Percentiles rank a stretch among this genome's conserved stretches.
These are phyloP conservation scores for Palaemon carinicauda DNA, from an alignment of 1,140 invertebrate species.

Conservation along the genomic window DNA sequence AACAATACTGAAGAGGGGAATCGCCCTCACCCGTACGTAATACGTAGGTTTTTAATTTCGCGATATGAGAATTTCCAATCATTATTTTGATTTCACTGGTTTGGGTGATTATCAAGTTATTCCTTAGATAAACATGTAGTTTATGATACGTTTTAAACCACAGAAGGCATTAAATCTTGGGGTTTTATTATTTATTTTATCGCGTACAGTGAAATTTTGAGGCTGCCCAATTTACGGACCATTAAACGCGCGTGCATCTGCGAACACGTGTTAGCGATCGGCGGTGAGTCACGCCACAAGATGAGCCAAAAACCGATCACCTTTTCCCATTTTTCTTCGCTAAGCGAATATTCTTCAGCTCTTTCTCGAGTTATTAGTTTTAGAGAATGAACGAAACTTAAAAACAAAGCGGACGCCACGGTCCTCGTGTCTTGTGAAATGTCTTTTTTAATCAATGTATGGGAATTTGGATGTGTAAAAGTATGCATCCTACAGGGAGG, in stretches of 20 bases:
- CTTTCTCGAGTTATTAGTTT: background rate
- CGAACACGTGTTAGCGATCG: background rate
- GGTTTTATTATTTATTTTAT: too few relatives aligned
- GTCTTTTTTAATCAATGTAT: background rate
- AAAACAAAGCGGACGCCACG: background rate
- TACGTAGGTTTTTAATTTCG: background rate
- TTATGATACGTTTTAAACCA: too few relatives aligned
- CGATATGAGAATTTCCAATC: background rate
- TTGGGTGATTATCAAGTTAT: too few relatives aligned
- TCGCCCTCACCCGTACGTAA: background rate
- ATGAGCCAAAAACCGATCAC: background rate
- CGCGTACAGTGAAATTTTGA: too few relatives aligned
- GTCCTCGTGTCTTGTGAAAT: background rate
- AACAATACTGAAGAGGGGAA: background rate
- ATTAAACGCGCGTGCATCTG: slow-evolving; percentile 11
- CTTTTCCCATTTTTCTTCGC: background rate
- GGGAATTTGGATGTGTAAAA: background rate
- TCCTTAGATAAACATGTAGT: too few relatives aligned
- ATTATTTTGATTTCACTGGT: too few relatives aligned
- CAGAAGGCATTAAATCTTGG: too few relatives aligned
- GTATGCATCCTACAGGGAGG: background rate
- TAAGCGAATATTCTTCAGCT: background rate
- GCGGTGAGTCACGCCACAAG: background rate
- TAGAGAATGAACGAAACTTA: background rate
- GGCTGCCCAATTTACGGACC: background rate